A percentile compares a stretch with the other conserved stretches of the same genome.
Conservation (phyloP, 2,797 vertebrate genomes). For the Cirrhinus molitorella region DNA sequence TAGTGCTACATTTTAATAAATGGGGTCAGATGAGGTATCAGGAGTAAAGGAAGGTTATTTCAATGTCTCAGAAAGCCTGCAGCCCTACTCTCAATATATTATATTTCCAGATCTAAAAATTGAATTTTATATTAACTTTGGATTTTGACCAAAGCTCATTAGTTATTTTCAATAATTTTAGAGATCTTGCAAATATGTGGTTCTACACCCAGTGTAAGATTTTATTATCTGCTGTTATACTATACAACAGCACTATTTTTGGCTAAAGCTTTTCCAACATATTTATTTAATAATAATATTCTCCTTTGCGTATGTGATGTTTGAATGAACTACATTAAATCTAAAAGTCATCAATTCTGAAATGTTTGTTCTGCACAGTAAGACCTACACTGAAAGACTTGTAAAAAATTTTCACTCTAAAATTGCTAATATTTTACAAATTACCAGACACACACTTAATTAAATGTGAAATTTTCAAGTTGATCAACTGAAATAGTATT, state of each 20-base stretch:
- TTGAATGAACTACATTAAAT: neutral
- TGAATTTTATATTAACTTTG: conserved; percentile 68
- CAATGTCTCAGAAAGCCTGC: conserved; percentile 73
- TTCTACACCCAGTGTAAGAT: neutral
- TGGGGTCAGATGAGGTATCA: conserved; percentile 62
- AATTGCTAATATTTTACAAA: neutral
- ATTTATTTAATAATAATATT: neutral
- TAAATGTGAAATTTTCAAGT: neutral
- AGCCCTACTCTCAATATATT: conserved; percentile 72
- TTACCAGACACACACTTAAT: neutral
- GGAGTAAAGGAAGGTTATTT: conserved; percentile 79
- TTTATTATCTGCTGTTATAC: neutral
- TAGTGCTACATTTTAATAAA: conserved; percentile 55
- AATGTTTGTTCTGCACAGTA: neutral
- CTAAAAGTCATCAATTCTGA: neutral
- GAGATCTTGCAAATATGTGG: neutral
- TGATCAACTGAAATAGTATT: neutral
- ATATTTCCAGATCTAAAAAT: conserved; percentile 73
- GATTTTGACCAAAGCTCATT: conserved; percentile 66
- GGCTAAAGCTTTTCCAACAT: neutral
- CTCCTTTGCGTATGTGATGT: too few relatives aligned
- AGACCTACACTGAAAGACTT: neutral
- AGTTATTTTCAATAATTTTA: conserved; percentile 64
- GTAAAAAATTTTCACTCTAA: neutral
- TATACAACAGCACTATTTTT: neutral